These are phyloP conservation scores for Otus sunia DNA, from an alignment of 2,113 vertebrate genomes.

Conservation along the genomic window DNA sequence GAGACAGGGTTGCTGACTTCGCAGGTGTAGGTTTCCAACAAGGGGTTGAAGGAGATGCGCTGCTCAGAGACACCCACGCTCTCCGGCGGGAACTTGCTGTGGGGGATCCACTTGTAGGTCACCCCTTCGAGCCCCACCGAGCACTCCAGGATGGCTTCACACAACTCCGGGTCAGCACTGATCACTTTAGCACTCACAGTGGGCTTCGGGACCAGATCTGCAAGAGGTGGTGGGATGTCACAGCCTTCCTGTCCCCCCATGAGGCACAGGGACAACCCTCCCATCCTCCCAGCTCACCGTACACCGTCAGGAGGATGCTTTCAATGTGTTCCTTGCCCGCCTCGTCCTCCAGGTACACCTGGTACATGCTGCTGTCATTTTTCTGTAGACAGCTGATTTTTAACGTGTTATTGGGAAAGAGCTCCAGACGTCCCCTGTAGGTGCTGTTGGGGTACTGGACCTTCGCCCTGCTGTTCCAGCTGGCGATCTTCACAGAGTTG, in stretches of 20 bases:
- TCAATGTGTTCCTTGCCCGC: fast-evolving
- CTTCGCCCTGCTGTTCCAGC: fast-evolving
- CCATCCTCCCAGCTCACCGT: neutral
- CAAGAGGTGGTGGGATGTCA: neutral
- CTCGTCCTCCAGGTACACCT: neutral
- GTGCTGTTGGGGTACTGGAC: fast-evolving
- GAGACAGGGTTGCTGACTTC: neutral
- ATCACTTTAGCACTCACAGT: fast-evolving
- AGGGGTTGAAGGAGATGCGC: neutral
- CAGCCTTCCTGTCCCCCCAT: fast-evolving
- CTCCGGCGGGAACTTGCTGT: fast-evolving
- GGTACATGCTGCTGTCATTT: neutral
- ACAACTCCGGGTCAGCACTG: fast-evolving
- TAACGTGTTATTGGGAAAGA: neutral
- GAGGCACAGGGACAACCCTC: fast-evolving
- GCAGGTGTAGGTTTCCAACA: neutral
- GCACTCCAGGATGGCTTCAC: neutral
- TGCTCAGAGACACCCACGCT: fast-evolving
- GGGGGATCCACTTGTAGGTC: neutral
- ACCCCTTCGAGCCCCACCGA: neutral
- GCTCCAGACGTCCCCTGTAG: neutral
- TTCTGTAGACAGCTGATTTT: neutral
- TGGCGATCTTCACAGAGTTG: fast-evolving
- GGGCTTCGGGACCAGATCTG: neutral
- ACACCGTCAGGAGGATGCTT: fast-evolving